phyloP scores from a whole-genome alignment of 1,140 invertebrate genomes.

The Bombus waltoni region DNA sequence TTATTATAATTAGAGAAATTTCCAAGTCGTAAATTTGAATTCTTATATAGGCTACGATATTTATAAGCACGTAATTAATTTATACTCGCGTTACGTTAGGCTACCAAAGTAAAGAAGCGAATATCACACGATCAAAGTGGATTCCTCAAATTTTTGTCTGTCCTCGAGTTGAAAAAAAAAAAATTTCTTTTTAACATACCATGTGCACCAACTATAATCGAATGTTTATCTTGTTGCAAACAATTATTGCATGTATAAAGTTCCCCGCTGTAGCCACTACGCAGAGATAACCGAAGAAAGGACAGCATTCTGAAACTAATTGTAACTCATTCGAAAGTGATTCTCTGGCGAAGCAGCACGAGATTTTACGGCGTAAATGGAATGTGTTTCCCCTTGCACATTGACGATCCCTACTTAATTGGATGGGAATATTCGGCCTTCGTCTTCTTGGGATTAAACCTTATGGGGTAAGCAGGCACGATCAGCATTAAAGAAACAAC shows the following conservation, averaged over 20 bases:
- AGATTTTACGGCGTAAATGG: slow-evolving; percentile 88
- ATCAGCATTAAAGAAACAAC: background rate
- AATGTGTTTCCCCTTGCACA: slow-evolving; percentile 89
- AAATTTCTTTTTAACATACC: too few species aligned
- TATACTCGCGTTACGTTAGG: too few species aligned
- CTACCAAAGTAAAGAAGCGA: too few species aligned
- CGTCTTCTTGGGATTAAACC: slow-evolving; percentile 88
- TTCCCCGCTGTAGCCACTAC: background rate
- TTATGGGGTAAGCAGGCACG: slow-evolving; percentile 80
- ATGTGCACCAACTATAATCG: too few species aligned
- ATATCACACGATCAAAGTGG: too few species aligned
- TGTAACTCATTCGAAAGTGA: slow-evolving; percentile 68
- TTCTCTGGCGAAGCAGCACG: slow-evolving; percentile 86
- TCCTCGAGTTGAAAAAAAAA: too few species aligned
- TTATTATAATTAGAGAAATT: too few species aligned
- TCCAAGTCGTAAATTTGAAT: too few species aligned
- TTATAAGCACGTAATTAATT: too few species aligned
- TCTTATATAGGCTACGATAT: too few species aligned
- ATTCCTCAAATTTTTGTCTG: too few species aligned
- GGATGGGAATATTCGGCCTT: slow-evolving; percentile 91
- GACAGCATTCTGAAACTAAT: background rate
- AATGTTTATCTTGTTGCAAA: background rate
- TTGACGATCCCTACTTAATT: slow-evolving; percentile 87
- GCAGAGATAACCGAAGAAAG: background rate
- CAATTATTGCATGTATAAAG: background rate